These are phyloP conservation scores for Macrochelys suwanniensis DNA, from an alignment of 2,797 vertebrate genomes.

Conservation along the genomic window DNA sequence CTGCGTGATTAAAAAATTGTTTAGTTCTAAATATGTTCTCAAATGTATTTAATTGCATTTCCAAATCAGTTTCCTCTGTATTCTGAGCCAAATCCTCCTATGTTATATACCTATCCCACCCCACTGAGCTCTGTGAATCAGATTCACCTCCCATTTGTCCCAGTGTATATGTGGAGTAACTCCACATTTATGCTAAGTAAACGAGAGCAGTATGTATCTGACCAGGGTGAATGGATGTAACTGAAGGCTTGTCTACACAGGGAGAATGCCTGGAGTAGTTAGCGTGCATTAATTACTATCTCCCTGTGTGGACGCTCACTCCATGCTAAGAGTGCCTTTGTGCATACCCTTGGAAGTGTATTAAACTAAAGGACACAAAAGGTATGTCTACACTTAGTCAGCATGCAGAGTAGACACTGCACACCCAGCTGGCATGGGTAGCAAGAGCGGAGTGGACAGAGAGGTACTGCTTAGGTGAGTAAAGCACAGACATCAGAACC, in stretches of 20 bases:
- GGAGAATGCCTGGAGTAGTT: not conserved
- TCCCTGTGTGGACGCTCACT: too few relatives aligned
- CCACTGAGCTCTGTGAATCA: conserved; percentile 24
- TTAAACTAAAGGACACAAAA: not conserved
- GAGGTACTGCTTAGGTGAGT: not conserved
- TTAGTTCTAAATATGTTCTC: not conserved
- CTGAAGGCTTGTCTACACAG: not conserved
- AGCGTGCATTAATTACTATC: too few relatives aligned
- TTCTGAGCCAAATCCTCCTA: not conserved
- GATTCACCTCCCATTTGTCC: conserved; percentile 8
- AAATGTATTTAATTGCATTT: not conserved
- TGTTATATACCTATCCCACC: not conserved
- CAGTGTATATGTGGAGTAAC: conserved; percentile 24
- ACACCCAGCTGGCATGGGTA: not conserved
- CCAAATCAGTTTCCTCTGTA: not conserved
- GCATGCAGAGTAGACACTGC: not conserved
- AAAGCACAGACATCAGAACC: not conserved
- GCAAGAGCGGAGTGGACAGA: not conserved
- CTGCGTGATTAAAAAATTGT: not conserved
- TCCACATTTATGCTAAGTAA: conserved; percentile 5
- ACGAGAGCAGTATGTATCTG: not conserved
- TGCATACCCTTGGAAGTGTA: not conserved
- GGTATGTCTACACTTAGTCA: not conserved
- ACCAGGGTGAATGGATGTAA: not conserved
- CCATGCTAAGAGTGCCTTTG: not conserved